phyloP scores from a whole-genome alignment of 2,888 invertebrate genomes.

The Drosophila suboccidentalis region DNA sequence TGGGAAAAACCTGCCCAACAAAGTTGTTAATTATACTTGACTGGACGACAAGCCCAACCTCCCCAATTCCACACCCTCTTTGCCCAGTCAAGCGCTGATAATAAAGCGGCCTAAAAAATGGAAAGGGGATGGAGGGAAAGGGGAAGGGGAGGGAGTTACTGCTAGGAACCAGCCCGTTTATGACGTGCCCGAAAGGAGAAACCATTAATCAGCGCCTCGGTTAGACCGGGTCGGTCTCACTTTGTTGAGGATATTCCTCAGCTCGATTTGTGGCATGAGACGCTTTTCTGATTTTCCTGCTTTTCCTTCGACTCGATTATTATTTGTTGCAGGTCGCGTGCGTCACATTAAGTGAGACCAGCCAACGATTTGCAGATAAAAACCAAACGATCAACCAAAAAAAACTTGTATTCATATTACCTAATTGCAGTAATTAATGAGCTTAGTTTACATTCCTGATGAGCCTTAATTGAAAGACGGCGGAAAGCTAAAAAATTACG shows the following conservation, averaged over 20 bases:
- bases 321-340: slow-evolving; percentile 52
- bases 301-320: slow-evolving; percentile 14
- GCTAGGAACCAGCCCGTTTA: slow-evolving; percentile 64
- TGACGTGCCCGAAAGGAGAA: slow-evolving; percentile 68
- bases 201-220: slow-evolving; percentile 72
- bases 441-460: slow-evolving; percentile 61
- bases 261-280: slow-evolving; percentile 17
- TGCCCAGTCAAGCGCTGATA: slow-evolving; percentile 68
- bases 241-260: slow-evolving; percentile 21
- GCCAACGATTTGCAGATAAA: slow-evolving; percentile 48
- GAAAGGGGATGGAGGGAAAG: not conserved
- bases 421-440: slow-evolving; percentile 78
- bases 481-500: slow-evolving; percentile 10
- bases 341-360: slow-evolving; percentile 41
- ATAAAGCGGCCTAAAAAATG: slow-evolving; percentile 21
- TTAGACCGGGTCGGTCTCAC: slow-evolving; percentile 22
- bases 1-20: slow-evolving; percentile 64
- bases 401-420: slow-evolving; percentile 38
- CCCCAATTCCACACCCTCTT: slow-evolving; percentile 20
- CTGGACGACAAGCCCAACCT: slow-evolving; percentile 62
- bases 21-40: slow-evolving; percentile 82
- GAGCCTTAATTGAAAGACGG: slow-evolving; percentile 27
- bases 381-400: slow-evolving; percentile 24
- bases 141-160: slow-evolving; percentile 33
- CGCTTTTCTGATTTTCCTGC: slow-evolving; percentile 6